These are phyloP conservation scores for Pao palembangensis DNA, from an alignment of 2,113 vertebrate genomes.

Conservation along the genomic window DNA sequence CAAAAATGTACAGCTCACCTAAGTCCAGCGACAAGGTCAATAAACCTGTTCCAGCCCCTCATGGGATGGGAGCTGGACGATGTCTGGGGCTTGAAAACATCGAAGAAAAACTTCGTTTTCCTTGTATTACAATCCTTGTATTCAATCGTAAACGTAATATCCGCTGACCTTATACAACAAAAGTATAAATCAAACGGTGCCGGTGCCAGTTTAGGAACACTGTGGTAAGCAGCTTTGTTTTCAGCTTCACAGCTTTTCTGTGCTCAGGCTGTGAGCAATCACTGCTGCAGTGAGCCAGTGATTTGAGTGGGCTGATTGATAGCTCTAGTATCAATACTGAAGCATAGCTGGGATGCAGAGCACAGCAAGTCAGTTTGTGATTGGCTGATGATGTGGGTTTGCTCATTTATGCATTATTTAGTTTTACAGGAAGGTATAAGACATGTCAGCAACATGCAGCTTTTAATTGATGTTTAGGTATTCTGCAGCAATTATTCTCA, in stretches of 20 bases:
- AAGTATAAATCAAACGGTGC: slow-evolving; percentile 48
- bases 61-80: slow-evolving; percentile 1
- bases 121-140: slow-evolving; percentile 1
- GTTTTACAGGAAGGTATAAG: no score
- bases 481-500: no score
- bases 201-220: slow-evolving; percentile 37
- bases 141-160: no score
- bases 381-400: no score
- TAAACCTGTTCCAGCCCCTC: slow-evolving; percentile 12
- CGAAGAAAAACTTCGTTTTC: slow-evolving; percentile 14
- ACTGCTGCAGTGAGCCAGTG: slow-evolving; percentile 36
- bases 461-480: no score
- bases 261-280: slow-evolving; percentile 45
- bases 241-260: slow-evolving; percentile 34
- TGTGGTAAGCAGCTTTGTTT: slow-evolving; percentile 47
- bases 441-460: no score
- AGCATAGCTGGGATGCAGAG: slow-evolving; percentile 24
- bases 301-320: slow-evolving; percentile 47
- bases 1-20: slow-evolving; percentile 28
- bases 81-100: slow-evolving; percentile 21
- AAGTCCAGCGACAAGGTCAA: slow-evolving; percentile 31
- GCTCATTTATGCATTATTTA: no score
- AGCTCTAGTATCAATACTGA: slow-evolving; percentile 31
- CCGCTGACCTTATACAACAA: background rate
- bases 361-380: background rate